Conservation (phyloP, 2,888 invertebrate species). For the Acanthacorydalis orientalis region DNA sequence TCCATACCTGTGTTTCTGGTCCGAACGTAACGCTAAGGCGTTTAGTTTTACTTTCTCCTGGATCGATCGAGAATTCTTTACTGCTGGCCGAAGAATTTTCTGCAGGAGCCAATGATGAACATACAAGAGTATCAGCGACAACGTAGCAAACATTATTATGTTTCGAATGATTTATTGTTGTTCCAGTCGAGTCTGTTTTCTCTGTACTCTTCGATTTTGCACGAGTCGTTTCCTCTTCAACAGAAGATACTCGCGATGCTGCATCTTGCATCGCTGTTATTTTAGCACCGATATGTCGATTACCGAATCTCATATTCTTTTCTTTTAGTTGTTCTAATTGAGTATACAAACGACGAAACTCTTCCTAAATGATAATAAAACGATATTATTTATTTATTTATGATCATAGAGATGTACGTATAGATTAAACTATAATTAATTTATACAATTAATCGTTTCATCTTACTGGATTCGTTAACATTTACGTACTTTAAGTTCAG, state of each 20-base stretch:
- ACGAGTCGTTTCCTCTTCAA: background rate
- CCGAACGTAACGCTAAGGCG: slow-evolving; percentile 31
- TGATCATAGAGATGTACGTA: background rate
- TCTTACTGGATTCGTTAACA: background rate
- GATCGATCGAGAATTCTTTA: slow-evolving; percentile 19
- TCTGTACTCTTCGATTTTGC: background rate
- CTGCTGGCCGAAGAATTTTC: too few species aligned
- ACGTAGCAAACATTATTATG: slow-evolving; percentile 35
- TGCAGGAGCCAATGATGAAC: slow-evolving; percentile 30
- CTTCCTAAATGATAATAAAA: slow-evolving; percentile 39
- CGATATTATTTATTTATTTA: background rate
- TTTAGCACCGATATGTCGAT: slow-evolving; percentile 53
- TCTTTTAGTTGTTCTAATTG: slow-evolving; percentile 69
- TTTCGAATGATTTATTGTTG: slow-evolving; percentile 18
- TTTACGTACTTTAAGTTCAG: too few species aligned
- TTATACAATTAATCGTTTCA: background rate
- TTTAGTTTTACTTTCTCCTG: slow-evolving; percentile 15
- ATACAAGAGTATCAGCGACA: slow-evolving; percentile 34
- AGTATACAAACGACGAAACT: slow-evolving; percentile 62
- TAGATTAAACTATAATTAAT: background rate
- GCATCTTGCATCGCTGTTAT: slow-evolving; percentile 73
- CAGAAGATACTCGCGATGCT: slow-evolving; percentile 27
- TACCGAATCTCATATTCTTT: slow-evolving; percentile 55
- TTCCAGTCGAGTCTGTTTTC: slow-evolving; percentile 2
- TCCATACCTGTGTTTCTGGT: slow-evolving; percentile 17